Conservation (phyloP, 2,797 vertebrate species). For the Poeciliopsis infans region DNA sequence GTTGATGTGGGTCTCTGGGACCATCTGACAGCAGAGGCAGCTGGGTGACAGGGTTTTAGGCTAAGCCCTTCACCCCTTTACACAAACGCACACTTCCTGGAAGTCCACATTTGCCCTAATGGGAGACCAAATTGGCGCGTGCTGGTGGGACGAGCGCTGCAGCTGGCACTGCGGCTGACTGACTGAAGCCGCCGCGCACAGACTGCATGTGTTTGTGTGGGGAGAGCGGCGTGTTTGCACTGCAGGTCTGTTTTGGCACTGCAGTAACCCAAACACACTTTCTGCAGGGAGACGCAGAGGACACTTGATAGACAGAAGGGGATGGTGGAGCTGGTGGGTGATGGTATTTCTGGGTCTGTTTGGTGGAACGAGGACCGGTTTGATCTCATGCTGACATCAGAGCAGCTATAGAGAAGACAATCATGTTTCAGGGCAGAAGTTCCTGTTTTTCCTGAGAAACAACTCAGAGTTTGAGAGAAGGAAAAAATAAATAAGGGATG, state of each 20-base stretch:
- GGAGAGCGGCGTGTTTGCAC: slow-evolving; percentile 36
- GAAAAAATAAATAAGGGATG: neutral
- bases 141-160: slow-evolving; percentile 63
- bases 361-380: slow-evolving; percentile 1
- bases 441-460: neutral
- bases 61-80: slow-evolving; percentile 62
- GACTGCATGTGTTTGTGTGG: slow-evolving; percentile 35
- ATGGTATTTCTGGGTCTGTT: slow-evolving; percentile 48
- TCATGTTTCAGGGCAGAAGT: neutral
- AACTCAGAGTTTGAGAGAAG: neutral
- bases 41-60: slow-evolving; percentile 73
- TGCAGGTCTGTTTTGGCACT: slow-evolving; percentile 34
- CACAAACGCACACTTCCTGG: slow-evolving; percentile 44
- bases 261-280: slow-evolving; percentile 44
- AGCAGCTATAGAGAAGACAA: neutral
- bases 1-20: slow-evolving; percentile 71
- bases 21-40: slow-evolving; percentile 72
- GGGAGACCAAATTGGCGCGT: slow-evolving; percentile 58
- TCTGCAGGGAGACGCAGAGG: slow-evolving; percentile 27
- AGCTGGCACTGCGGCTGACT: slow-evolving; percentile 58
- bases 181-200: slow-evolving; percentile 35
- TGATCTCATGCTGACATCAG: neutral
- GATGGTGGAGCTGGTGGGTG: slow-evolving; percentile 7
- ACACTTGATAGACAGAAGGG: slow-evolving; percentile 28
- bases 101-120: slow-evolving; percentile 37